phyloP scores from a whole-genome alignment of 2,888 invertebrate species.

The Macaria liturata region DNA sequence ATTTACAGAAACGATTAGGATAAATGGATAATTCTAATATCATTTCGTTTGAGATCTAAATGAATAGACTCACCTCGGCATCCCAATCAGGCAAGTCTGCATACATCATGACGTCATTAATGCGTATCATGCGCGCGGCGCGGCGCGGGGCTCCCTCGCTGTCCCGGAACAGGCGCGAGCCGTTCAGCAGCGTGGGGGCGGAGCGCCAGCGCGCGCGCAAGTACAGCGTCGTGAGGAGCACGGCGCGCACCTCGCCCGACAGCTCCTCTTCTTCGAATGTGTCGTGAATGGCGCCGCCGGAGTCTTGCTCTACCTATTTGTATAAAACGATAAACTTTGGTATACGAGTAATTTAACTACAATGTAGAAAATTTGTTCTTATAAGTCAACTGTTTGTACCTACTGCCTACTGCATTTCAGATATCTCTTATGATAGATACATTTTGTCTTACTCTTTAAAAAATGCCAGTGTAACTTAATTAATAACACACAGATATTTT shows the following conservation, averaged over 20 bases:
- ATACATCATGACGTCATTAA: constrained; percentile 72
- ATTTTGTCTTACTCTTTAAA: no score
- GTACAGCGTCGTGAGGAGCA: constrained; percentile 61
- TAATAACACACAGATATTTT: no score
- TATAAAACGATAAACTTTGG: background rate
- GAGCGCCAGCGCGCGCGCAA: constrained; percentile 70
- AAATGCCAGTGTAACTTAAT: no score
- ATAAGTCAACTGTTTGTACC: no score
- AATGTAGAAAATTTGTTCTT: no score
- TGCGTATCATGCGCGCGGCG: constrained; percentile 63
- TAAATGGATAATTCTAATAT: no score
- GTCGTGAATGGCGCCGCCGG: constrained; percentile 65
- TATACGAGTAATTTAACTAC: no score
- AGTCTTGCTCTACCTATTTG: constrained; percentile 60
- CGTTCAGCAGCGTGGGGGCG: constrained; percentile 73
- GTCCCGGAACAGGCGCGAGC: constrained; percentile 57
- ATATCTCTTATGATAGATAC: no score
- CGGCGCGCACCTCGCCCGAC: constrained; percentile 51
- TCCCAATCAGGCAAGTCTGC: constrained; percentile 62
- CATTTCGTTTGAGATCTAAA: no score
- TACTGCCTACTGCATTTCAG: no score
- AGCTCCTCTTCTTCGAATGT: constrained; percentile 72
- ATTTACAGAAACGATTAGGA: no score
- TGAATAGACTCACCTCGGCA: constrained; percentile 57
- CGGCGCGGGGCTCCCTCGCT: constrained; percentile 43